Conservation (phyloP, 1,140 invertebrate species). For the Aricia agestis region DNA sequence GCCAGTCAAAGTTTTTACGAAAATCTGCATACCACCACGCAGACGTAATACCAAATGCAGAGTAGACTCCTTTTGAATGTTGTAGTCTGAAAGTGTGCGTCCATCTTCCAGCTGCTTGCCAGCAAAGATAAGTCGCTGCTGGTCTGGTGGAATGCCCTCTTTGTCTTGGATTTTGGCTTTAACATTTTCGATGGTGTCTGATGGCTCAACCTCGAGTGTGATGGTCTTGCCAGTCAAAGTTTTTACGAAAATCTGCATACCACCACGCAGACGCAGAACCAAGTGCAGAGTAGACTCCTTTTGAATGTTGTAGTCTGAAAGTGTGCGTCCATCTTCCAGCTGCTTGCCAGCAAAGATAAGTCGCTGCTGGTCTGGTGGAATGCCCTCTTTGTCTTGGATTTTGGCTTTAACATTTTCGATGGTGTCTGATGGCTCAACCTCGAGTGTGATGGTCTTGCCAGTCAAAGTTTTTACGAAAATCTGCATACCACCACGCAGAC, state of each 20-base stretch:
- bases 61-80: conserved; percentile 81
- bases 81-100: conserved; percentile 79
- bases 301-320: conserved; percentile 81
- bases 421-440: conserved; percentile 77
- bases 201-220: conserved; percentile 19
- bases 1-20: conserved; percentile 15
- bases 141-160: conserved; percentile 80
- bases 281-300: conserved; percentile 19
- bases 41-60: conserved; percentile 80
- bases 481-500: conserved; percentile 79
- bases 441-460: conserved; percentile 14
- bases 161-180: conserved; percentile 84
- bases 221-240: conserved; percentile 25
- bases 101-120: conserved; percentile 84
- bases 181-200: conserved; percentile 82
- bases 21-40: conserved; percentile 77
- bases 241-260: conserved; percentile 92
- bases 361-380: conserved; percentile 83
- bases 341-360: conserved; percentile 85
- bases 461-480: conserved; percentile 16
- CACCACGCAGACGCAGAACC: too few species aligned
- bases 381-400: conserved; percentile 86
- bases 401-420: conserved; percentile 89
- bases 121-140: conserved; percentile 80
- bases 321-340: conserved; percentile 81